Evolutionary conservation across 2,113 vertebrate species (phyloP).

Genomic region (Cygnus atratus): DNA sequence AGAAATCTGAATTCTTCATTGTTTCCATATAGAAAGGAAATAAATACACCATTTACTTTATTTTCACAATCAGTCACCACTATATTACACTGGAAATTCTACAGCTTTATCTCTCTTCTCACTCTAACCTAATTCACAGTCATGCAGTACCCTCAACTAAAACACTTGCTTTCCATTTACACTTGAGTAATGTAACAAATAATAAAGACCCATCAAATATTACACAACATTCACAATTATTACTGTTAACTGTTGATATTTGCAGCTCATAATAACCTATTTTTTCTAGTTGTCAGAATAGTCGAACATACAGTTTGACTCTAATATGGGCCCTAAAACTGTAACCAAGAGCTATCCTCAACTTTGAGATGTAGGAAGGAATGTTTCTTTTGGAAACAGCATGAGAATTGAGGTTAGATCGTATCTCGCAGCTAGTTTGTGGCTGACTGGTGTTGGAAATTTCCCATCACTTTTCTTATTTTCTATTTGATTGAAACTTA

Average conservation of each 20-base stretch:
- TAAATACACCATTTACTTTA: not conserved
- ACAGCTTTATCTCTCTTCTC: not conserved
- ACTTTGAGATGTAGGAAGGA: not conserved
- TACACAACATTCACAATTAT: not conserved
- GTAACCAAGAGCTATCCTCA: not conserved
- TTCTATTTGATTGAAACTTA: not conserved
- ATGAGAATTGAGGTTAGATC: not conserved
- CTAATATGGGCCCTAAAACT: not conserved
- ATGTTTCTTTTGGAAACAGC: not conserved
- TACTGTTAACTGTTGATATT: not conserved
- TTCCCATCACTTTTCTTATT: not conserved
- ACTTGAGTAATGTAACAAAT: not conserved
- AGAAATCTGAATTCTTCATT: not conserved
- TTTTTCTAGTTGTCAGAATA: not conserved
- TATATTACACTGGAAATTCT: not conserved
- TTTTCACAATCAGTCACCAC: not conserved
- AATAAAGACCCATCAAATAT: not conserved
- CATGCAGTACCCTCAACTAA: not conserved
- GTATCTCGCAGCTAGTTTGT: not conserved
- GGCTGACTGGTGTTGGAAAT: not conserved
- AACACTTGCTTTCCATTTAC: not conserved
- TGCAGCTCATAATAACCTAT: not conserved
- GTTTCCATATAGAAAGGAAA: not conserved
- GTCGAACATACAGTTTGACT: not conserved
- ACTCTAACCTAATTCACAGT: not conserved